phyloP scores from a whole-genome alignment of 2,113 vertebrate species.

The Acrocephalus arundinaceus region DNA sequence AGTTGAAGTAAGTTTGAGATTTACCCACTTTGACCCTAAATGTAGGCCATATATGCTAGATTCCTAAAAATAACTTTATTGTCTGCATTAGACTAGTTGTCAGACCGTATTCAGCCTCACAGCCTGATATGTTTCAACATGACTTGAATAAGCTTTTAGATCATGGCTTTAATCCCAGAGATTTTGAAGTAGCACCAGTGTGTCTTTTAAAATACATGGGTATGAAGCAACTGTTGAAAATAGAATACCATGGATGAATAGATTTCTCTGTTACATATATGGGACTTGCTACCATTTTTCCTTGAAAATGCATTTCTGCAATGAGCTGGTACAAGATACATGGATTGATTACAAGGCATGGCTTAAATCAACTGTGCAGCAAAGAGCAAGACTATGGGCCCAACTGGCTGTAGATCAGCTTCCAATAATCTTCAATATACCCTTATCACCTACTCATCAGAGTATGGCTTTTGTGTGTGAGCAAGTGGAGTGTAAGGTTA shows the following conservation, averaged over 20 bases:
- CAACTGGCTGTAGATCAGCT: background rate
- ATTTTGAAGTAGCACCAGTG: slow-evolving; percentile 7
- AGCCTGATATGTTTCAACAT: slow-evolving; percentile 17
- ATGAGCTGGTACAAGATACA: background rate
- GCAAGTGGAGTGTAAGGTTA: background rate
- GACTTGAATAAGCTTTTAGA: slow-evolving; percentile 23
- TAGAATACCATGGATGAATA: background rate
- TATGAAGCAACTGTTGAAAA: slow-evolving; percentile 49
- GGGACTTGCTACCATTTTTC: background rate
- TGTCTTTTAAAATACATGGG: background rate
- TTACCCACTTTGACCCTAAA: background rate
- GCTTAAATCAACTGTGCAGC: background rate
- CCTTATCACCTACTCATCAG: background rate
- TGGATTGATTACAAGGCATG: background rate
- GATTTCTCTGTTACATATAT: background rate
- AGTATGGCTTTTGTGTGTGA: background rate
- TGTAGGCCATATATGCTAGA: background rate
- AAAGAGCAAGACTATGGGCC: background rate
- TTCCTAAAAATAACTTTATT: slow-evolving; percentile 44
- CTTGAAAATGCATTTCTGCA: background rate
- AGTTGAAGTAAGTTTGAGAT: background rate
- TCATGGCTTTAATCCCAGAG: slow-evolving; percentile 32
- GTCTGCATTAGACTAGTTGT: slow-evolving; percentile 1
- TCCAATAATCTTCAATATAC: background rate
- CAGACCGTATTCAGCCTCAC: background rate